Base-by-base conservation (phyloP, 2,888 invertebrate genomes). In the Drymonia ruficornis region DNA sequence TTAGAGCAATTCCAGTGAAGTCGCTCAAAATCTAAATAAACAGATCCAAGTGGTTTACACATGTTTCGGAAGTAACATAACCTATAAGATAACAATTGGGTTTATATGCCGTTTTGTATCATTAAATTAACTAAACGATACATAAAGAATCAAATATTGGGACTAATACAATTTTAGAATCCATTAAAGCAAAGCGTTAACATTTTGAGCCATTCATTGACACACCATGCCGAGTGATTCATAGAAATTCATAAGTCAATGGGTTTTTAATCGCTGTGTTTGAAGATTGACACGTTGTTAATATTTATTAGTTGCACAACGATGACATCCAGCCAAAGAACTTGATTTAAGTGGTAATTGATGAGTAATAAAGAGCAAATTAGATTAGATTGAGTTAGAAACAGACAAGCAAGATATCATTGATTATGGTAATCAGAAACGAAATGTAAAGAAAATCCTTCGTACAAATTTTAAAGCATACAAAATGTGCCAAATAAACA, bases 211-310 rank as follows among this genome's bases (percentile, higher is more conserved):
- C 55, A 51, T 34, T 15, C 15, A 58, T 61, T 53, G 29, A 52
- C 44, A 47, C 65, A 66, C 61, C 56, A 56, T 51, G 52, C 43
- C 55, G 50, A 58, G 65, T 78, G 78, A 78, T 72, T 76, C 78
- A 76, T 59, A 57, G 56, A 55, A 71, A 50, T 55, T 44, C 13
- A 55, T 53, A 52, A 48, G 44, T 69, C 55, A 71, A 69, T 63
- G 57, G 51, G 56, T 53, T 52, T 65, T 61, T 63, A 63, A 67
- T 67, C 50, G 57, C 59, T 56, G 56, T 44, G 47, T 60, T 53
- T 60, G 53, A 64, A 61, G 40, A 55, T 57, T 43, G 34, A 65
- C 53, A 60, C 55, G 43, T 60, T 61, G 63, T 55, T 66, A 60
- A 64, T 65, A 62, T 31, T 55, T 38, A 45, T 28, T 43, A 40